Evolutionary conservation across 2,888 invertebrate species (phyloP).

Genomic region (Didymodactylos carnosus): DNA sequence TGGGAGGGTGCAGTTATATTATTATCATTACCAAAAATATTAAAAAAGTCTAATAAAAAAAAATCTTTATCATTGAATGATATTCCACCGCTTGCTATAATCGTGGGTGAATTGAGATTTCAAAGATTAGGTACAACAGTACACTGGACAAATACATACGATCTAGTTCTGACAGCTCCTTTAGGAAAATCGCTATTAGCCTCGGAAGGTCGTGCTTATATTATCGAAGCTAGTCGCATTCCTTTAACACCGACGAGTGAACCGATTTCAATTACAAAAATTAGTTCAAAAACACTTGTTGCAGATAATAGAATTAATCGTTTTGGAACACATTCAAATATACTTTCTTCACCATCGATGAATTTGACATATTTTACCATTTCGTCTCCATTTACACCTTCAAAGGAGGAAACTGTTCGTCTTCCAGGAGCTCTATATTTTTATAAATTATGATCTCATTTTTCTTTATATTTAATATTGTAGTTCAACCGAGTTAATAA

Average conservation of each 20-base stretch:
- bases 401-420: not conserved
- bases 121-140: not conserved
- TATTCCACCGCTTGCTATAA: not conserved
- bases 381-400: not conserved
- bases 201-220: not conserved
- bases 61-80: not conserved
- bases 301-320: not conserved
- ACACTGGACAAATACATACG: not conserved
- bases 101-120: not conserved
- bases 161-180: not conserved
- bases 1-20: not conserved
- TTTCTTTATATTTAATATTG: no score
- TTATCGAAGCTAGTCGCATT: not conserved
- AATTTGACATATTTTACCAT: not conserved
- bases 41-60: no score
- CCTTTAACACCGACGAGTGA: not conserved
- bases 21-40: not conserved
- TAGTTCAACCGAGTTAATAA: no score
- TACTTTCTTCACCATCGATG: not conserved
- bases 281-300: not conserved
- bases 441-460: not conserved
- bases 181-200: not conserved
- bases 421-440: not conserved
- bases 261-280: not conserved
- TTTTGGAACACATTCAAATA: not conserved